These are phyloP conservation scores for Rhabditophanes sp. DNA, from an alignment of 2,888 invertebrate genomes.

Conservation along the genomic window DNA sequence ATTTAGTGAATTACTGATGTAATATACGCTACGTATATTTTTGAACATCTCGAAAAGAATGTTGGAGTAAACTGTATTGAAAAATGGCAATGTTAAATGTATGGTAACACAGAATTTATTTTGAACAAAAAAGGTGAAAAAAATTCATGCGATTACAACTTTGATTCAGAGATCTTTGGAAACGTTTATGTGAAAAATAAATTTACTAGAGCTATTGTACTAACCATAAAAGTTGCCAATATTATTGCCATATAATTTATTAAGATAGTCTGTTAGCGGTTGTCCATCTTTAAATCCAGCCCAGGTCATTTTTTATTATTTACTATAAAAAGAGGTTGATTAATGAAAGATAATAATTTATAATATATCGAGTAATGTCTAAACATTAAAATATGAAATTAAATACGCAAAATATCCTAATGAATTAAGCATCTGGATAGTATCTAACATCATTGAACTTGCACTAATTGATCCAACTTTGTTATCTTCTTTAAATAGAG, in stretches of 20 bases:
- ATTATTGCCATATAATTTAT: neutral
- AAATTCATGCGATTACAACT: neutral
- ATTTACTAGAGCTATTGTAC: neutral
- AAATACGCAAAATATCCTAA: neutral
- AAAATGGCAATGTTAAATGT: too few relatives aligned
- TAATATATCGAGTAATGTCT: constrained; percentile 1
- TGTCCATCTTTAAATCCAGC: neutral
- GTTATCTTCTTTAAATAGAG: too few relatives aligned
- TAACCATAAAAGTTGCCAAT: neutral
- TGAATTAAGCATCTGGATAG: too few relatives aligned
- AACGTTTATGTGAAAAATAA: constrained; percentile 1
- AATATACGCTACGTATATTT: too few relatives aligned
- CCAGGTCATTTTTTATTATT: neutral
- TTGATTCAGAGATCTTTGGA: constrained; percentile 16
- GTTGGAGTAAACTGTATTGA: too few relatives aligned
- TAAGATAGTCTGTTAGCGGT: too few relatives aligned
- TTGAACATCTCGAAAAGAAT: too few relatives aligned
- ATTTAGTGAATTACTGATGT: too few relatives aligned
- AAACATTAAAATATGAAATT: neutral
- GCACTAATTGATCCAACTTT: too few relatives aligned
- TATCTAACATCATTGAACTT: too few relatives aligned
- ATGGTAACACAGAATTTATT: too few relatives aligned
- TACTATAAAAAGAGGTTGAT: neutral
- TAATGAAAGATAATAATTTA: constrained; percentile 1
- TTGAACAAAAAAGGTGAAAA: neutral